phyloP scores from a whole-genome alignment of 2,888 invertebrate genomes.

The Corythucha ciliata region DNA sequence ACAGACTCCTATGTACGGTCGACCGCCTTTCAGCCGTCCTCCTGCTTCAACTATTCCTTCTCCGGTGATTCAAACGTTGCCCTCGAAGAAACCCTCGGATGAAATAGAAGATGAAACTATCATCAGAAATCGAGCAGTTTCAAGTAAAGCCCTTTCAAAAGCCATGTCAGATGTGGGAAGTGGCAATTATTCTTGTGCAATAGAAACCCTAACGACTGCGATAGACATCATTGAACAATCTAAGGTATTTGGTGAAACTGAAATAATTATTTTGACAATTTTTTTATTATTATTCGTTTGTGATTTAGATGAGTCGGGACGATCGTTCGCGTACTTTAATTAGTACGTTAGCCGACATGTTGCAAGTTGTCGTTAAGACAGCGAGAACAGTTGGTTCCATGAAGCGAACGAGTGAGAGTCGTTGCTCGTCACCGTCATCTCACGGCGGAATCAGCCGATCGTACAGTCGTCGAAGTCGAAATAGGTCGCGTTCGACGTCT shows the following conservation, averaged over 20 bases:
- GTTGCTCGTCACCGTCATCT: too few relatives aligned
- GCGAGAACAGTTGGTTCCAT: too few relatives aligned
- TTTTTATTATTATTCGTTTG: too few relatives aligned
- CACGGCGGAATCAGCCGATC: too few relatives aligned
- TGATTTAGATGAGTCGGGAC: constrained; percentile 82
- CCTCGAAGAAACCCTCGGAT: constrained; percentile 52
- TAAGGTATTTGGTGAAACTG: too few relatives aligned
- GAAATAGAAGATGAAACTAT: constrained; percentile 98
- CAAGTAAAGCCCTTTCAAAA: constrained; percentile 93
- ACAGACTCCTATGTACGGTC: constrained; percentile 1
- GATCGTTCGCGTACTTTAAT: constrained; percentile 97
- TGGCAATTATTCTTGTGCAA: constrained; percentile 93
- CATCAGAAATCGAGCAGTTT: constrained; percentile 93
- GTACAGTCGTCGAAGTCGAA: too few relatives aligned
- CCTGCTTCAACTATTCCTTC: constrained; percentile 27
- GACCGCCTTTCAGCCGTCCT: constrained; percentile 32
- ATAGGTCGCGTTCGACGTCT: constrained; percentile 15
- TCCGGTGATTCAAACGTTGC: constrained; percentile 41
- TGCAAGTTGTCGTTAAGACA: constrained; percentile 98
- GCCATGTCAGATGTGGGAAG: constrained; percentile 97
- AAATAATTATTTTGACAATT: too few relatives aligned
- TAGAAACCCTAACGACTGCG: constrained; percentile 96
- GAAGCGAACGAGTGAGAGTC: too few relatives aligned
- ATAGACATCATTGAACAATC: constrained; percentile 98
- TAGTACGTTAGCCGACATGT: constrained; percentile 89